Base-by-base conservation (phyloP, 1,140 invertebrate genomes). In the Armadillidium nasatum region DNA sequence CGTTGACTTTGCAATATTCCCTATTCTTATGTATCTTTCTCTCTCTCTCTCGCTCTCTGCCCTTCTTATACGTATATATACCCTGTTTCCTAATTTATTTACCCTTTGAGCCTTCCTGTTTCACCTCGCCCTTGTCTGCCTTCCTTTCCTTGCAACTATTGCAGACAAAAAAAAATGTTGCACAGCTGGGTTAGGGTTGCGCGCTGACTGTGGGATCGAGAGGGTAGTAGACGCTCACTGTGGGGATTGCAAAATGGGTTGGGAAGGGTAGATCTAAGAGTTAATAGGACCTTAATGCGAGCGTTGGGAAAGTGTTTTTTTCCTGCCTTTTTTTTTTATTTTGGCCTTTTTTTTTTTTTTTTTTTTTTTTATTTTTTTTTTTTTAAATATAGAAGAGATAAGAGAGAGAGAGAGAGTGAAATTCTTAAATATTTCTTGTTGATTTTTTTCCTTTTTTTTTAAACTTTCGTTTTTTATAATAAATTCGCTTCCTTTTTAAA, bases 61-160 rank as follows among this genome's bases (percentile, higher is more conserved):
- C 33, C 33, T 33, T 33, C 33, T 33, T 33, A 33, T 33, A 33
- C 6, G 33, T 33, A 6, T 33, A 33, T 33, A 33, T 33, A 33
- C 33, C 50, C 50, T 7, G 19, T 60, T 60, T 60, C 50, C 50
- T 60, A 60, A 60, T 60, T 60, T 60, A 60, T 60, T 60, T 60
- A 60, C 50, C 50, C 50, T 60, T 60, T 60, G 50, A 60, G 50
- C 50, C 7, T 60, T 60, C 50, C 50, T 60, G 50, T 19, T 60
- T 60, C 50, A 60, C 50, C 50, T 60, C 33, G 33, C 50, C 50
- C 50, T 60, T 60, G 50, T 19, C 50, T 15, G 50, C 50, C 50
- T 60, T 60, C 50, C 50, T 60, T 60, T 60, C 50, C 50, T 60
- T 60, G 50, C 50, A 60, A 60, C 50, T 13, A 60, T 60, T 60